Percentiles rank a stretch among this genome's conserved stretches.
Evolutionary conservation across 2,888 invertebrate species (phyloP).

Genomic region (Hetaerina titia): DNA sequence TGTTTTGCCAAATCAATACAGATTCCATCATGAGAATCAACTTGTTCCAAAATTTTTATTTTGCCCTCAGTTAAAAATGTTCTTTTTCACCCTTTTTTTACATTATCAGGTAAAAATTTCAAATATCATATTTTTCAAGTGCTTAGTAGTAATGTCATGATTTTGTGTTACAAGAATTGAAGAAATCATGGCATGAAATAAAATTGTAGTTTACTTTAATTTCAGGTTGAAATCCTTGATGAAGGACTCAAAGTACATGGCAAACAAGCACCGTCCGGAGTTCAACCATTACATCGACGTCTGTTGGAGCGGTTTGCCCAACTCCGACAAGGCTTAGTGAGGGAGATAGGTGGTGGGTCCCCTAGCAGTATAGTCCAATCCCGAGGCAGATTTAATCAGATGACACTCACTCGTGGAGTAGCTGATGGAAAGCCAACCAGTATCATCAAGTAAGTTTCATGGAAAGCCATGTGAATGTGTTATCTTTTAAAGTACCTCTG

Average conservation of each 20-base stretch:
- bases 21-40: no score
- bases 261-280: slow-evolving; percentile 90
- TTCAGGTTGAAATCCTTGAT: slow-evolving; percentile 81
- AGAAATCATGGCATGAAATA: background rate
- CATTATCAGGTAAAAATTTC: no score
- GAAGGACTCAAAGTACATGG: slow-evolving; percentile 92
- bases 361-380: slow-evolving; percentile 44
- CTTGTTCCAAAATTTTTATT: no score
- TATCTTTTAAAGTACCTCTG: background rate
- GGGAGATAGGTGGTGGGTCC: slow-evolving; percentile 29
- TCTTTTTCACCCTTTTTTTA: no score
- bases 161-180: no score
- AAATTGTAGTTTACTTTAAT: background rate
- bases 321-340: slow-evolving; percentile 83
- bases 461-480: background rate
- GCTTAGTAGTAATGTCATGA: no score
- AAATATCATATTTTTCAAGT: no score
- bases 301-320: slow-evolving; percentile 92
- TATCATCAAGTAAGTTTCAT: slow-evolving; percentile 85
- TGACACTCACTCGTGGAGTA: slow-evolving; percentile 71
- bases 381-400: slow-evolving; percentile 37
- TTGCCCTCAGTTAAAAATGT: no score
- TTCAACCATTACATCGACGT: slow-evolving; percentile 94
- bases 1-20: no score
- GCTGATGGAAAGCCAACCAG: slow-evolving; percentile 83